Base-by-base conservation (phyloP, 2,797 vertebrate species). In the Eutrigla gurnardus region DNA sequence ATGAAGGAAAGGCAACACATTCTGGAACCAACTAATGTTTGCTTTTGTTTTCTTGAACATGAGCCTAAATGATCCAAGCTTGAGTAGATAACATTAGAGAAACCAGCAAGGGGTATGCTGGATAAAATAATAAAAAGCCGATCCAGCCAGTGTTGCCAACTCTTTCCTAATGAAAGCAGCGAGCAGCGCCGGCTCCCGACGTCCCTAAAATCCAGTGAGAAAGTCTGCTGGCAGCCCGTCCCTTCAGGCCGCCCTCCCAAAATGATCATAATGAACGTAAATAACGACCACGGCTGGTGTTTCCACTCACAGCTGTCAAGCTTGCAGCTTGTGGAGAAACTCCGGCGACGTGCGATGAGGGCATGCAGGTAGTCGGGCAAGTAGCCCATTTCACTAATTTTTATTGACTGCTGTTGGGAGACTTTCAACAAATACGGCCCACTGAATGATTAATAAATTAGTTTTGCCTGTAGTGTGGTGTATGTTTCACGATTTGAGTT, bases 401-500 rank as follows among this genome's bases (percentile, higher is more conserved):
- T 25, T 25, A 25, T 25, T 25, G 25, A 25, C 25, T 25, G 25
- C 25, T 25, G 25, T 25, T 25, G 25, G 25, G 25, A 25, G 25
- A 25, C 25, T 25, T 25, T 25, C 25, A 25, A 2, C 25, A 25
- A 25, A 25, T 25, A 25, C 25, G 25, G 25, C 25, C 25, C 25
- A 2, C 25, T 25, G 25, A 25, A 25, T 25, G 25, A 42, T 58
- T 37, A n/a, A 40, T 69, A 0, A 3, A 37, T 47, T 55, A 33
- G 43, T 67, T 45, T 17, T 35, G 18, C n/a, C 59, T 70, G 0
- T 4, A 12, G 2, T 43, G 14, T 12, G 52, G 17, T 63, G 75
- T 54, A 17, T 69, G 52, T 73, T 73, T 75, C 39, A 47, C 40
- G 14, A 46, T 82, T 66, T 57, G 4, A 43, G 40, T 72, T 60